phyloP scores from a whole-genome alignment of 1,140 invertebrate species.

The Aethina tumida region DNA sequence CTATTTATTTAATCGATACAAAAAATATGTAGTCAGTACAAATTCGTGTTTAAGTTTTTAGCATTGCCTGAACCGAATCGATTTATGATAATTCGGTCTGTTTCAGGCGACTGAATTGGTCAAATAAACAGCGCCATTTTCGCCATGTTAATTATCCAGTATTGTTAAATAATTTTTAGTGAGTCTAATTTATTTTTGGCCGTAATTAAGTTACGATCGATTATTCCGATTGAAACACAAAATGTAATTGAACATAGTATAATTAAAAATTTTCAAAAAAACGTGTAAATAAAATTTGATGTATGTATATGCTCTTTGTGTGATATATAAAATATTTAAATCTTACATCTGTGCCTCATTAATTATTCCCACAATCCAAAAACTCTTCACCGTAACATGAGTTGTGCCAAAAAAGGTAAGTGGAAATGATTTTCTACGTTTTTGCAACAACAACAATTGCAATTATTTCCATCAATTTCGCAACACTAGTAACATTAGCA shows the following conservation, averaged over 20 bases:
- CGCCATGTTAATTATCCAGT: slow-evolving; percentile 19
- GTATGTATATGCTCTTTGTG: slow-evolving; percentile 38
- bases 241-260: slow-evolving; percentile 12
- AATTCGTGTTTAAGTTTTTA: slow-evolving; percentile 16
- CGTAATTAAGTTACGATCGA: slow-evolving; percentile 15
- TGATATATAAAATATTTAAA: slow-evolving; percentile 38
- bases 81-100: background rate
- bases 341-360: slow-evolving; percentile 14
- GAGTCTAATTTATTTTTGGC: slow-evolving; percentile 11
- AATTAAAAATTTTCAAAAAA: slow-evolving; percentile 16
- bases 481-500: no score
- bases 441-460: no score
- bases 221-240: slow-evolving; percentile 14
- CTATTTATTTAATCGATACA: no score
- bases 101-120: no score
- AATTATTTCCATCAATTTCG: no score
- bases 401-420: no score
- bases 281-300: slow-evolving; percentile 29
- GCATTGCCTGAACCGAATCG: background rate
- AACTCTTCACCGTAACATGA: no score
- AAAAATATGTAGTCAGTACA: slow-evolving; percentile 13
- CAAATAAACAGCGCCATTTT: slow-evolving; percentile 10
- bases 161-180: slow-evolving; percentile 13
- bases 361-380: no score
- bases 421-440: no score